Conservation (phyloP, 2,113 vertebrate genomes). For the Carettochelys insculpta region DNA sequence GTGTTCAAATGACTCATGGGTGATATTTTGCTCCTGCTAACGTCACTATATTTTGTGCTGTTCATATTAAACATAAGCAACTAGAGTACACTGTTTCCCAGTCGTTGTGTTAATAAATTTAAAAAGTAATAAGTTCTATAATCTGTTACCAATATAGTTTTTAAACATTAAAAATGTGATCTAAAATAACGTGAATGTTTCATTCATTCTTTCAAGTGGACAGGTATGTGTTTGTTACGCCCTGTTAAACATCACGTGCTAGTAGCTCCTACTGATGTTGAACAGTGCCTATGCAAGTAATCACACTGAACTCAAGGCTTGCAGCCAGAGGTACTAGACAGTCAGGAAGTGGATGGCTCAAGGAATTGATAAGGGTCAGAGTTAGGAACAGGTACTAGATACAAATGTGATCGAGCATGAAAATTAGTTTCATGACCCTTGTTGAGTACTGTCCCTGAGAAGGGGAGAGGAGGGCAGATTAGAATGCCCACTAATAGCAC, state of each 20-base stretch:
- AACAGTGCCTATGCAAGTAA: not conserved
- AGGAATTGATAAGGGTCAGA: not conserved
- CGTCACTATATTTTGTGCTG: slow-evolving; percentile 66
- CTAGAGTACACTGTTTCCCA: slow-evolving; percentile 47
- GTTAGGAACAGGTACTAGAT: too few relatives aligned
- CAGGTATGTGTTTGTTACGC: not conserved
- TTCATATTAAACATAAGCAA: slow-evolving; percentile 67
- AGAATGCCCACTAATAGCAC: not conserved
- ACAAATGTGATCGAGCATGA: too few relatives aligned
- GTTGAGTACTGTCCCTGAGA: too few relatives aligned
- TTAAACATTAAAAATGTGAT: slow-evolving; percentile 77
- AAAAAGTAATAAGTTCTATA: slow-evolving; percentile 62
- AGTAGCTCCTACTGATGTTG: not conserved
- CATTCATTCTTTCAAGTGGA: slow-evolving; percentile 37
- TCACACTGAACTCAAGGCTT: too few relatives aligned
- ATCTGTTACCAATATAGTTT: slow-evolving; percentile 73
- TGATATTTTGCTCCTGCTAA: slow-evolving; percentile 59
- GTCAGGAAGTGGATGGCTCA: not conserved
- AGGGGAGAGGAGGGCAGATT: not conserved
- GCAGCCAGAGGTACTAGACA: not conserved
- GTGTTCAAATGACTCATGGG: slow-evolving; percentile 64
- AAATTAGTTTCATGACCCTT: too few relatives aligned
- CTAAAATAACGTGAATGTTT: slow-evolving; percentile 20
- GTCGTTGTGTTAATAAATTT: slow-evolving; percentile 73
- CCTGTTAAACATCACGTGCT: not conserved